These are phyloP conservation scores for Agrochola litura DNA, from an alignment of 2,888 invertebrate species.

Conservation along the genomic window DNA sequence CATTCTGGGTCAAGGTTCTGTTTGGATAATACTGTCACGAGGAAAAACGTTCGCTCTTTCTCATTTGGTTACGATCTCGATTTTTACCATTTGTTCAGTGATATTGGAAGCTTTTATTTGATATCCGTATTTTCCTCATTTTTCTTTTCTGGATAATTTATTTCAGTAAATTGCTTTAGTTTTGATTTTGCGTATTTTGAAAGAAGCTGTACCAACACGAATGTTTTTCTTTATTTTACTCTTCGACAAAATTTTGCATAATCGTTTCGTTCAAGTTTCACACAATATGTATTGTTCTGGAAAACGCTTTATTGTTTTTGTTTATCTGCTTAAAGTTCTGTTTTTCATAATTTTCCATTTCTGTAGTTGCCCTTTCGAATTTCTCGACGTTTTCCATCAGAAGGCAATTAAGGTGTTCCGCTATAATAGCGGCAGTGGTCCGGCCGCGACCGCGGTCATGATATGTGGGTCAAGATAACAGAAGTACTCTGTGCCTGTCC, in stretches of 20 bases:
- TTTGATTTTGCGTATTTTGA: background rate
- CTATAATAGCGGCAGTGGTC: constrained; percentile 73
- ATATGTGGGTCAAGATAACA: constrained; percentile 86
- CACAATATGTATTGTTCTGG: background rate
- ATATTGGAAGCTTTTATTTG: constrained; percentile 29
- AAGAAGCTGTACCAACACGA: background rate
- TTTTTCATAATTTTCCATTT: constrained; percentile 34
- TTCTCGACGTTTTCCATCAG: constrained; percentile 56
- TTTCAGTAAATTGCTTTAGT: background rate
- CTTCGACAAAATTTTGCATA: background rate
- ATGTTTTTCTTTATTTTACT: constrained; percentile 4
- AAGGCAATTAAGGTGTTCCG: constrained; percentile 79
- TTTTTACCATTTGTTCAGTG: constrained; percentile 22
- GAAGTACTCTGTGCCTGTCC: constrained; percentile 78
- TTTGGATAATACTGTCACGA: constrained; percentile 80
- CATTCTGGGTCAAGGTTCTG: constrained; percentile 86
- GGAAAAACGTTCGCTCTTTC: constrained; percentile 74
- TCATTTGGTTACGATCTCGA: constrained; percentile 59
- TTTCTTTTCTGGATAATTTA: constrained; percentile 1
- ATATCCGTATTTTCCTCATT: background rate
- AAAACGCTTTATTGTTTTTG: background rate
- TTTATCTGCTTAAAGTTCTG: background rate
- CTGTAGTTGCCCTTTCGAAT: constrained; percentile 45
- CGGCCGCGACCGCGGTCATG: constrained; percentile 81
- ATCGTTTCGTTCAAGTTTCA: background rate